Conservation (phyloP, 1,140 invertebrate species). For the Lutraria rhynchaena region DNA sequence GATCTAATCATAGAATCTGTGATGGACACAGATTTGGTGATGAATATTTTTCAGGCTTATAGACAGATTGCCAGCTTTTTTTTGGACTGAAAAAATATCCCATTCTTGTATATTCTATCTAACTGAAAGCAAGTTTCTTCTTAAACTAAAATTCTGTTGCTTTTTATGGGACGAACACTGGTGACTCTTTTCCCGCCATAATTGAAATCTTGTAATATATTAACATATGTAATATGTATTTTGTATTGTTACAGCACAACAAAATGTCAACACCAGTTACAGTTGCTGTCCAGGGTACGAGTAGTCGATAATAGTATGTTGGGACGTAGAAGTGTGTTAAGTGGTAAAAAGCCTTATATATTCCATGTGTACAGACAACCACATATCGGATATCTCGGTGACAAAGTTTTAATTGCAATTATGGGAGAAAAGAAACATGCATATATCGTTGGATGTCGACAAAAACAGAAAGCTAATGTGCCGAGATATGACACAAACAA, state of each 20-base stretch:
- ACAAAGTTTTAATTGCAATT: constrained; percentile 93
- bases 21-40: no score
- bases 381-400: constrained; percentile 87
- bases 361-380: constrained; percentile 83
- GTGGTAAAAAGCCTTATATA: constrained; percentile 93
- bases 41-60: no score
- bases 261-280: constrained; percentile 75
- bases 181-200: no score
- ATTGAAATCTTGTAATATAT: no score
- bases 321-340: constrained; percentile 95
- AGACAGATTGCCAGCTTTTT: no score
- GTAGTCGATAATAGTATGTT: constrained; percentile 98
- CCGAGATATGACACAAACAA: constrained; percentile 99
- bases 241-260: constrained; percentile 69
- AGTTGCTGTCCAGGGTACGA: constrained; percentile 88
- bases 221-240: no score
- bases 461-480: constrained; percentile 90
- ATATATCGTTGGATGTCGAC: constrained; percentile 94
- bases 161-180: no score
- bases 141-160: no score
- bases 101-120: no score
- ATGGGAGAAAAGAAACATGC: constrained; percentile 98
- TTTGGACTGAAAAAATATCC: no score
- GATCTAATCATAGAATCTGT: no score
- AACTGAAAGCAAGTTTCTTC: no score